Percentiles rank a stretch among this genome's conserved stretches.
phyloP scores from a whole-genome alignment of 53 echinoderm and acorn worm genomes.

The Paelopatides confundens region DNA sequence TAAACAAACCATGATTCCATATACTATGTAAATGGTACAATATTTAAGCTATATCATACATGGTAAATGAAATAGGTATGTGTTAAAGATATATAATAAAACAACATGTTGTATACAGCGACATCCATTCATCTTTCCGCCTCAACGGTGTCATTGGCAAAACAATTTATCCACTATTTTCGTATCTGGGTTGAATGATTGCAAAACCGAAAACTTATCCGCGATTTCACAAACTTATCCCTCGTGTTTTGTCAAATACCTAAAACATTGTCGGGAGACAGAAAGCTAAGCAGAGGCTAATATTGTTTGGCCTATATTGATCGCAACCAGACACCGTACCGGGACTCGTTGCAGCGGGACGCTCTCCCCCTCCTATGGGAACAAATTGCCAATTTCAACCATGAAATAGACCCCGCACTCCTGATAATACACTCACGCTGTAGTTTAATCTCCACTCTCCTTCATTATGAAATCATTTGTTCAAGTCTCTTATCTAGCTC shows the following conservation, averaged over 20 bases:
- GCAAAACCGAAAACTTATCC: constrained; percentile 14
- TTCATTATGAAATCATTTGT: constrained; percentile 49
- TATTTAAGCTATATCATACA: too few species aligned
- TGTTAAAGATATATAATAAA: too few species aligned
- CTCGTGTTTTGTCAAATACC: constrained; percentile 33
- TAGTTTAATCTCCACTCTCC: constrained; percentile 10
- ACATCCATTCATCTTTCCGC: neutral
- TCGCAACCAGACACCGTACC: constrained; percentile 34
- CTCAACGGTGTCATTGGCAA: constrained; percentile 27
- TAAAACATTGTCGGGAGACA: constrained; percentile 34
- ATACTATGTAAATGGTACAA: too few species aligned
- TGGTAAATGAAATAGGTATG: too few species aligned
- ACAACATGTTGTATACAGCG: neutral
- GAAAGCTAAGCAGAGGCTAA: constrained; percentile 11
- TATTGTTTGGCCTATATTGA: constrained; percentile 49
- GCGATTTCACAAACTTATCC: constrained; percentile 14
- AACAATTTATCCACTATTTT: constrained; percentile 43
- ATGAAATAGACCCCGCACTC: neutral
- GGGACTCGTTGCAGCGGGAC: constrained; percentile 24
- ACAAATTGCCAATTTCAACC: neutral
- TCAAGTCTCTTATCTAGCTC: neutral
- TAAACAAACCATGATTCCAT: too few species aligned
- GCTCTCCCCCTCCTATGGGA: constrained; percentile 7
- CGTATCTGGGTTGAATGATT: constrained; percentile 47
- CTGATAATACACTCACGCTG: constrained; percentile 5